Evolutionary conservation across 2,113 vertebrate species (phyloP).

Genomic region (Glaucidium brasilianum): DNA sequence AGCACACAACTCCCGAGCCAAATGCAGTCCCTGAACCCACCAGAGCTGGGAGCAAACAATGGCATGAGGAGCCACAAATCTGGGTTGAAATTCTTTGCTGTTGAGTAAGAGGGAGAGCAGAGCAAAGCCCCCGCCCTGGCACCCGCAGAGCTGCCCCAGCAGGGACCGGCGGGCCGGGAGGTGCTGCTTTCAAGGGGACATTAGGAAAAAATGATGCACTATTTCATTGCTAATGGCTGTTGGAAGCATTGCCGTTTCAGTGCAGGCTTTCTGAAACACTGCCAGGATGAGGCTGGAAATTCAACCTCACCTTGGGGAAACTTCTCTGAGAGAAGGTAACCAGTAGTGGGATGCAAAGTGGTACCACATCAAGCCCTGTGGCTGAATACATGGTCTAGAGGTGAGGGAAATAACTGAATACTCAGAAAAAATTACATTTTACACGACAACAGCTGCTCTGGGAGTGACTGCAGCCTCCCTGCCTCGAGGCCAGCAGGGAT

Average conservation of each 20-base stretch:
- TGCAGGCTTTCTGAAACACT: not conserved
- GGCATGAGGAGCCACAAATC: fast-evolving
- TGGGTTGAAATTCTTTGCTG: not conserved
- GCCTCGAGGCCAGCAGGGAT: not conserved
- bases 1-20: not conserved
- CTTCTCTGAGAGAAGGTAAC: not conserved
- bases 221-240: not conserved
- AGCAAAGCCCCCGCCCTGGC: not conserved
- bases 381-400: fast-evolving
- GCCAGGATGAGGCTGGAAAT: not conserved
- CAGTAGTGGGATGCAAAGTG: fast-evolving
- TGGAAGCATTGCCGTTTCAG: fast-evolving
- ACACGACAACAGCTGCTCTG: not conserved
- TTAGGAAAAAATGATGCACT: not conserved
- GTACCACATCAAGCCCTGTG: fast-evolving
- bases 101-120: not conserved
- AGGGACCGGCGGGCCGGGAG: fast-evolving
- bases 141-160: not conserved
- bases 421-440: not conserved
- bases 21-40: not conserved
- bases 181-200: not conserved
- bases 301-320: not conserved
- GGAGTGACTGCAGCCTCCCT: not conserved
- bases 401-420: not conserved
- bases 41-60: fast-evolving